These are phyloP conservation scores for Oreochromis tanganicae DNA, from an alignment of 2,113 vertebrate species.

Conservation along the genomic window DNA sequence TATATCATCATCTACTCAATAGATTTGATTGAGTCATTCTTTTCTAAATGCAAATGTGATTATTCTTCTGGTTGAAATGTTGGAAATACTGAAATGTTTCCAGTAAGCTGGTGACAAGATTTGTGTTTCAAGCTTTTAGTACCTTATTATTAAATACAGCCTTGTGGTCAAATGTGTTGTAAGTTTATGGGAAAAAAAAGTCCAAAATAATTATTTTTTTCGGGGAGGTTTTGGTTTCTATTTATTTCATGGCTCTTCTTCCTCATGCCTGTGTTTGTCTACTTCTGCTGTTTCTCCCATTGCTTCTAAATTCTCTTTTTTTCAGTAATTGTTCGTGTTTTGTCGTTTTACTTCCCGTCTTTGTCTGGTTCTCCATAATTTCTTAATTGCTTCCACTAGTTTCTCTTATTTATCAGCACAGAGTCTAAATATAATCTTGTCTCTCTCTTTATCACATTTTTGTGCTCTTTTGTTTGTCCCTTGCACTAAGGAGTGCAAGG, in stretches of 20 bases:
- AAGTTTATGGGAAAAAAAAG: not conserved
- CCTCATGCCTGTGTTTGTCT: not conserved
- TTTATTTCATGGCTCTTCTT: not conserved
- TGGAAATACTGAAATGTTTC: not conserved
- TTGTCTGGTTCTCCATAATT: not conserved
- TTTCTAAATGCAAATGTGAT: rapidly evolving
- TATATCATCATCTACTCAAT: not conserved
- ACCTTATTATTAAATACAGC: not conserved
- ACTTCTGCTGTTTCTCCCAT: not conserved
- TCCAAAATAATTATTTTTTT: not conserved
- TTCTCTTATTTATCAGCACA: not conserved
- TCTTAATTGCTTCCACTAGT: not conserved
- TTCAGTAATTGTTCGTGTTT: not conserved
- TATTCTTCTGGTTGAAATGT: not conserved
- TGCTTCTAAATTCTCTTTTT: not conserved
- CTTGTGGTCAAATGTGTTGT: not conserved
- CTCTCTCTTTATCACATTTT: not conserved
- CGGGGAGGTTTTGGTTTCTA: not conserved
- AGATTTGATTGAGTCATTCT: not conserved
- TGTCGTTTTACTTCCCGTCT: rapidly evolving
- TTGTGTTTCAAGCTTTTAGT: not conserved
- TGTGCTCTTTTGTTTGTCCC: not conserved
- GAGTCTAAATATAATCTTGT: not conserved
- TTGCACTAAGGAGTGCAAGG: no score
- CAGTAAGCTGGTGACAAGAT: not conserved